phyloP scores from a whole-genome alignment of 1,140 invertebrate species.

The Eciton burchellii region DNA sequence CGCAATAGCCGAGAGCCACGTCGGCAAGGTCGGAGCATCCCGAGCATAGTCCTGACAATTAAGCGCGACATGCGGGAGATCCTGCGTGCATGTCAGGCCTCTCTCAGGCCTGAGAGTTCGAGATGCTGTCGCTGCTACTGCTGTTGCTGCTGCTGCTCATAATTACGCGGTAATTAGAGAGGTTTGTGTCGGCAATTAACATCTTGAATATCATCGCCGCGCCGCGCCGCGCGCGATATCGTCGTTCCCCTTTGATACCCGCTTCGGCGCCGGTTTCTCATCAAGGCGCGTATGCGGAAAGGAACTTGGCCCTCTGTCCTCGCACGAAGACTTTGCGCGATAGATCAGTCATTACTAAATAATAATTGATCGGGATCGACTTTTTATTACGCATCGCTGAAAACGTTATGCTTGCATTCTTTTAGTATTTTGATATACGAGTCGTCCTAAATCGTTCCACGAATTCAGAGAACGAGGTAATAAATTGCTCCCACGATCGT shows the following conservation, averaged over 20 bases:
- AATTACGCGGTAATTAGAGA: constrained; percentile 83
- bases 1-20: constrained; percentile 71
- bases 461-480: too few species aligned
- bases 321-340: too few species aligned
- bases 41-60: constrained; percentile 71
- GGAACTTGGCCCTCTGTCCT: not conserved
- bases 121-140: constrained; percentile 12
- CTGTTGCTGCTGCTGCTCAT: constrained; percentile 67
- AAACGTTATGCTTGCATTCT: too few species aligned
- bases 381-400: too few species aligned
- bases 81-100: constrained; percentile 67
- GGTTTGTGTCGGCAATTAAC: constrained; percentile 83
- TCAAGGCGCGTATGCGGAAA: not conserved
- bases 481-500: too few species aligned
- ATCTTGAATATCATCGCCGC: constrained; percentile 77
- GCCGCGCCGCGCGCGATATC: constrained; percentile 52
- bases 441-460: too few species aligned
- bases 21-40: constrained; percentile 13
- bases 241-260: constrained; percentile 19
- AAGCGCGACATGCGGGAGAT: constrained; percentile 75
- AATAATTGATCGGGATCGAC: too few species aligned
- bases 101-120: constrained; percentile 13
- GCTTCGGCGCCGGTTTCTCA: constrained; percentile 9
- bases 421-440: too few species aligned
- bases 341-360: too few species aligned